Evolutionary conservation across 2,113 vertebrate species (phyloP).

Genomic region (Drymodes brunneopygia): DNA sequence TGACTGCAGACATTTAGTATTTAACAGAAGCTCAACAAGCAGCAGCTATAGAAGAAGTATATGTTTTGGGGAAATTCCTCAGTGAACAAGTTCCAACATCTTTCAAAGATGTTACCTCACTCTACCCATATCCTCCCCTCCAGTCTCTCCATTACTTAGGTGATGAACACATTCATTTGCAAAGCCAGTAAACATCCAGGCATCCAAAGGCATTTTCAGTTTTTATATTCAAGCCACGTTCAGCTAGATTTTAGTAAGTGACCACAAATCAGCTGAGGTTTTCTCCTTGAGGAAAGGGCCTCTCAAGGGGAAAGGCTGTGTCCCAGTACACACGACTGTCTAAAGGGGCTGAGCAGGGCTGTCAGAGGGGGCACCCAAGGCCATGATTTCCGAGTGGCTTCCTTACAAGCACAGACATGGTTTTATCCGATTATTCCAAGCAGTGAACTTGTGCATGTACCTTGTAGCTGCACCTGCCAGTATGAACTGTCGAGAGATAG

Average conservation of each 20-base stretch:
- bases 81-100: neutral
- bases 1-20: neutral
- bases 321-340: neutral
- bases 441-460: neutral
- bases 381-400: neutral
- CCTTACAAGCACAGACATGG: neutral
- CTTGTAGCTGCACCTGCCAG: neutral
- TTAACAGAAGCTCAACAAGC: neutral
- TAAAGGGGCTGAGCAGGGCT: neutral
- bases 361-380: neutral
- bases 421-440: neutral
- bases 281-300: neutral
- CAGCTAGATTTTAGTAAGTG: neutral
- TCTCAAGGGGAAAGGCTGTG: neutral
- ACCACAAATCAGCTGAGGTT: neutral
- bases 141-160: neutral
- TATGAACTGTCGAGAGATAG: neutral
- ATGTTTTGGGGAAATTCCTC: neutral
- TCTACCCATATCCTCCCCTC: fast-evolving
- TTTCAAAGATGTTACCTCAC: neutral
- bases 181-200: neutral
- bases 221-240: neutral
- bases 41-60: neutral
- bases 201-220: neutral
- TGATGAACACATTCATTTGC: neutral